Evolutionary conservation across 1,140 invertebrate species (phyloP).

Genomic region (Homalodisca vitripennis): DNA sequence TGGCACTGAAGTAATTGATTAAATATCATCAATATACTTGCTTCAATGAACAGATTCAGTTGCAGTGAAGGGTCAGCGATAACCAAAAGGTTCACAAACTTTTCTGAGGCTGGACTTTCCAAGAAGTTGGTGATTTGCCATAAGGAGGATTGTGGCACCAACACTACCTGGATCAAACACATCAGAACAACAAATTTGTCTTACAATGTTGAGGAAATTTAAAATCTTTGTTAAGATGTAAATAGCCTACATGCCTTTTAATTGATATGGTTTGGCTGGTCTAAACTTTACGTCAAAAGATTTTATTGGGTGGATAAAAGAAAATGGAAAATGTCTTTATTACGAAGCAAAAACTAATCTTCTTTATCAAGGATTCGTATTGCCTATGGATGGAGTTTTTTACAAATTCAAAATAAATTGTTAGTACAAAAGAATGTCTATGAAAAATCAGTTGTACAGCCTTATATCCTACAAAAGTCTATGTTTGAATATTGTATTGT

Average conservation of each 20-base stretch:
- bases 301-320: too few relatives aligned
- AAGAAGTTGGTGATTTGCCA: slow-evolving; percentile 70
- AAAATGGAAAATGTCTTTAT: too few relatives aligned
- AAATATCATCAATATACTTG: slow-evolving; percentile 23
- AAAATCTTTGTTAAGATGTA: neutral
- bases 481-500: too few relatives aligned
- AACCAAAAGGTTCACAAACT: slow-evolving; percentile 64
- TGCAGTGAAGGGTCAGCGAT: slow-evolving; percentile 51
- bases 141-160: slow-evolving; percentile 63
- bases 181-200: neutral
- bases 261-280: neutral
- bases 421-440: too few relatives aligned
- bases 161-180: slow-evolving; percentile 52
- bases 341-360: too few relatives aligned
- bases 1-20: too few relatives aligned
- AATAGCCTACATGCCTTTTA: neutral
- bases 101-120: slow-evolving; percentile 55
- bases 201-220: neutral
- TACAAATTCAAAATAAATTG: too few relatives aligned
- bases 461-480: too few relatives aligned
- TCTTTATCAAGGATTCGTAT: too few relatives aligned
- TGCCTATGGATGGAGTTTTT: too few relatives aligned
- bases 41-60: slow-evolving; percentile 26
- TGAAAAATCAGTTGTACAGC: too few relatives aligned
- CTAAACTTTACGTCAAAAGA: too few relatives aligned